Base-by-base conservation (phyloP, 2,113 vertebrate genomes). In the Eretmochelys imbricata region DNA sequence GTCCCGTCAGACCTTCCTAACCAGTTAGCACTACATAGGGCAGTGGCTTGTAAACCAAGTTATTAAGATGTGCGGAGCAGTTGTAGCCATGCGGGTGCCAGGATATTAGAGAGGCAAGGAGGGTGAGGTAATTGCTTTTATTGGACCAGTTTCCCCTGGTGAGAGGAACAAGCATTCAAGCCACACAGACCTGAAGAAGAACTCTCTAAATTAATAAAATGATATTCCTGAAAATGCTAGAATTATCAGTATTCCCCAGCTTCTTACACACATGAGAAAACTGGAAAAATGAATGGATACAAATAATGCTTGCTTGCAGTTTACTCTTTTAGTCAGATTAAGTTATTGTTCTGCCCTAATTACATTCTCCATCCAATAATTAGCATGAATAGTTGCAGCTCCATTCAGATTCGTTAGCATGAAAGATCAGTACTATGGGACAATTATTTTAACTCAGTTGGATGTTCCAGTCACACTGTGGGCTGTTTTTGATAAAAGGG, bases 401-500 rank as follows among this genome's bases (percentile, higher is more conserved):
- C 80, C 5, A 5, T 27, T 82, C 1, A 0, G 13, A 7, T 46
- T 16, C 25, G n/a, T 82, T 69, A 17, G 8, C 87, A 35, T 22
- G 65, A 31, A 89, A 90, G 49, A 27, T 31, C 1, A 3, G 0
- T 1, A 1, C 42, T 25, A 38, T 4, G 8, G 51, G 78, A 42
- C 46, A 0, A 4, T 57, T 75, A 4, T 5, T 62, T 2, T 0
- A 0, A 20, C 55, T 62, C 51, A 91, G 8, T 0, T 5, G 35
- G 42, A 24, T 0, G 0, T 62, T 82, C 42, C 87, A 2, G 75
- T 78, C 0, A 0, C 1, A 10, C 49, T 2, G 1, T 31, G 5
- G 75, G 49, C 59, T 93, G 48, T 55, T n/a, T 1, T 42, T 48
- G 10, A 89, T 81, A 31, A 14, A 0, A 1, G 20, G 14, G 35